These are phyloP conservation scores for Epicampocera succincta DNA, from an alignment of 2,888 invertebrate species.

Conservation along the genomic window DNA sequence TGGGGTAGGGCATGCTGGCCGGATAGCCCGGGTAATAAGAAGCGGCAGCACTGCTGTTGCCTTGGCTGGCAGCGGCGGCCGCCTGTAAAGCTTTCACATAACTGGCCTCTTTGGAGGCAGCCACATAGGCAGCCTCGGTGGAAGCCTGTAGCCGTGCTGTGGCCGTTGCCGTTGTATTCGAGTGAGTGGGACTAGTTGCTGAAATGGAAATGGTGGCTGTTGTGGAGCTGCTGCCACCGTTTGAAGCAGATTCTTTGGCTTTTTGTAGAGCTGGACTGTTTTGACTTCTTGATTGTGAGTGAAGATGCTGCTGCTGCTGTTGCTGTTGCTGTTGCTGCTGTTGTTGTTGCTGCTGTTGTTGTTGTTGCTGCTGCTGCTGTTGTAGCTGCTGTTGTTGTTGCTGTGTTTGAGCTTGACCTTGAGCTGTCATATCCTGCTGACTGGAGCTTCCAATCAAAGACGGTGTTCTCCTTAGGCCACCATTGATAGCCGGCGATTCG, in stretches of 20 bases:
- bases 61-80: constrained; percentile 74
- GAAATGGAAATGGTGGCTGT: constrained; percentile 70
- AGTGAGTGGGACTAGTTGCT: constrained; percentile 73
- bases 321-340: constrained; percentile 58
- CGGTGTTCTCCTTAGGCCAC: constrained; percentile 74
- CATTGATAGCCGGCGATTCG: constrained; percentile 77
- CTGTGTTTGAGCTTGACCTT: constrained; percentile 73
- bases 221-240: constrained; percentile 38
- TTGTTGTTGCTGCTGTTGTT: constrained; percentile 53
- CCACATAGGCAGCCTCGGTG: constrained; percentile 73
- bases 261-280: constrained; percentile 64
- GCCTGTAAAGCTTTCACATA: constrained; percentile 81
- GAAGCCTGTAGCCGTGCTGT: constrained; percentile 71
- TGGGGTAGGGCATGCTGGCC: constrained; percentile 84
- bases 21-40: constrained; percentile 82
- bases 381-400: constrained; percentile 76
- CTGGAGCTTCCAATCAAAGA: constrained; percentile 66
- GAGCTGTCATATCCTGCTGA: constrained; percentile 67
- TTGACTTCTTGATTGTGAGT: constrained; percentile 38
- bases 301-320: constrained; percentile 19
- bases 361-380: constrained; percentile 48
- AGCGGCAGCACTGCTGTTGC: constrained; percentile 64
- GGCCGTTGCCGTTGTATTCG: constrained; percentile 16
- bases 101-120: constrained; percentile 79
- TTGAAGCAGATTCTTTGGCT: constrained; percentile 66